phyloP scores from a whole-genome alignment of 2,113 vertebrate genomes.

The Gasterosteus nipponicus region DNA sequence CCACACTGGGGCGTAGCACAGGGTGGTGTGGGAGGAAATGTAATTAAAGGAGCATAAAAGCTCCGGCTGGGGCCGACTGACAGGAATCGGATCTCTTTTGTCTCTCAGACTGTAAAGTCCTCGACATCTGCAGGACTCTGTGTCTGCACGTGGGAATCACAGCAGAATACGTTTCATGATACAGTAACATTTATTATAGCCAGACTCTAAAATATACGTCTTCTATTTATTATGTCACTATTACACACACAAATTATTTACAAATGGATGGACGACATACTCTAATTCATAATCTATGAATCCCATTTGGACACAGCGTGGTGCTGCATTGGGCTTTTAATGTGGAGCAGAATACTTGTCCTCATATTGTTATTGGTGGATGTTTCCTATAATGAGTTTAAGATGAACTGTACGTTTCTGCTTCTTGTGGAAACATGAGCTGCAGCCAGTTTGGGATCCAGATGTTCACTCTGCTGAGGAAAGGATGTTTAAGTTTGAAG shows the following conservation, averaged over 20 bases:
- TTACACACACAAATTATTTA: neutral
- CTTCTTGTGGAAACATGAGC: too few species aligned
- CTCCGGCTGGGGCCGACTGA: neutral
- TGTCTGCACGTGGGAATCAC: neutral
- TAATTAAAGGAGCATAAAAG: neutral
- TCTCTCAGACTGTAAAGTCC: neutral
- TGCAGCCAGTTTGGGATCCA: too few species aligned
- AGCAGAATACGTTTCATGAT: neutral
- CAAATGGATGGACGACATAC: too few species aligned
- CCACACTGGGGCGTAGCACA: neutral
- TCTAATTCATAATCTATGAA: too few species aligned
- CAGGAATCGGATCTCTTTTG: neutral
- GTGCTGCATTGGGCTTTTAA: too few species aligned
- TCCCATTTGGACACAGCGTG: too few species aligned
- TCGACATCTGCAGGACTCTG: neutral
- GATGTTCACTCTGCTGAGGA: too few species aligned
- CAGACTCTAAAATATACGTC: neutral
- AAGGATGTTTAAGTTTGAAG: too few species aligned
- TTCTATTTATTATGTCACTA: neutral
- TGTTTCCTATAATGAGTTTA: too few species aligned
- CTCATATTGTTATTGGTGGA: too few species aligned
- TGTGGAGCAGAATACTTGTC: too few species aligned
- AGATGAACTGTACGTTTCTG: too few species aligned
- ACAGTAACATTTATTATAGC: neutral
- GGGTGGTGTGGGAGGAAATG: neutral